Conservation (phyloP, 1,140 invertebrate species). For the Neuroterus valhalla region DNA sequence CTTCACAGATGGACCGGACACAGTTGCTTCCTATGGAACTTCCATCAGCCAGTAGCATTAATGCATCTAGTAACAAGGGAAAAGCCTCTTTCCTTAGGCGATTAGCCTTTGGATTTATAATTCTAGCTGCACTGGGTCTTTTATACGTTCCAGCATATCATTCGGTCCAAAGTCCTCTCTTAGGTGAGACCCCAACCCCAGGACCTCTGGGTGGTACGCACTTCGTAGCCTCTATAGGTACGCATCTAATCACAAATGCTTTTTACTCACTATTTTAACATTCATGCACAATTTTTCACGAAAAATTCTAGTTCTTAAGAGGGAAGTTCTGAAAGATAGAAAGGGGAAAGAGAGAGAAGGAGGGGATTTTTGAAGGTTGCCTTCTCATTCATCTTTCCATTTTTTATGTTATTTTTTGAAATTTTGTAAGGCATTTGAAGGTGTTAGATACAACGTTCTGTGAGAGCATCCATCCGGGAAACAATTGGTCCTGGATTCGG, state of each 20-base stretch:
- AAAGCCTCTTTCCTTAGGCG: constrained; percentile 66
- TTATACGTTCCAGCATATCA: constrained; percentile 72
- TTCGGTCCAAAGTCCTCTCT: constrained; percentile 67
- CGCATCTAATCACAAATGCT: constrained; percentile 57
- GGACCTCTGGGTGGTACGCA: constrained; percentile 58
- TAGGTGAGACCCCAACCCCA: constrained; percentile 58
- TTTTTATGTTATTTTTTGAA: too few species aligned
- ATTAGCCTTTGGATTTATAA: constrained; percentile 66
- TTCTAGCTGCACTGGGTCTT: constrained; percentile 64
- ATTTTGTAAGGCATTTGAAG: too few species aligned
- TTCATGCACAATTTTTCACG: background rate
- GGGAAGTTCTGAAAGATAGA: too few species aligned
- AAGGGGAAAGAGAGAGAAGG: too few species aligned
- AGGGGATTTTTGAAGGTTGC: too few species aligned
- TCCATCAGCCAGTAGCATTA: constrained; percentile 55
- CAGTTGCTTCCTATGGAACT: constrained; percentile 62
- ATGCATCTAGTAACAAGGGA: constrained; percentile 57
- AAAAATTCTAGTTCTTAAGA: too few species aligned
- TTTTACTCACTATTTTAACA: background rate
- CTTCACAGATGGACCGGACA: constrained; percentile 62
- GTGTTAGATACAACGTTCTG: too few species aligned
- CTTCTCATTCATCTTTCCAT: too few species aligned
- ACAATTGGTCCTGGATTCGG: too few species aligned
- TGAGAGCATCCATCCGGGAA: too few species aligned
- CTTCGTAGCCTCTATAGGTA: constrained; percentile 67